Evolutionary conservation across 23 tunicate genomes (phyloP).

Genomic region (Trididemnum miniatum): DNA sequence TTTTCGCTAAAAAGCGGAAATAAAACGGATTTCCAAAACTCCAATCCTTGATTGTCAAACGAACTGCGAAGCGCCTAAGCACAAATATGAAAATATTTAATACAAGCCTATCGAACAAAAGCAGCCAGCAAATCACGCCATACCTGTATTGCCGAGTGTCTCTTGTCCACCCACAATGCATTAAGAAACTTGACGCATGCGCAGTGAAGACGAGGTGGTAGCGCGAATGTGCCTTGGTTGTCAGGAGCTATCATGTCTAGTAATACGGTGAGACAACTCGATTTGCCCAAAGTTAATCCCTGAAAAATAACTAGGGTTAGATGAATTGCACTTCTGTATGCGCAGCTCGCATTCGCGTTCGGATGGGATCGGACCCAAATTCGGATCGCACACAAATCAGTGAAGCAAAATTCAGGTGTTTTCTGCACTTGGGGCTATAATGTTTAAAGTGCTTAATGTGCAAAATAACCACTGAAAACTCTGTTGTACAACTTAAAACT

Average conservation of each 20-base stretch:
- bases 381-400: too few relatives aligned
- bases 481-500: too few relatives aligned
- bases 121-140: background rate
- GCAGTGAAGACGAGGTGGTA: slow-evolving; percentile 64
- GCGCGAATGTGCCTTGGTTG: slow-evolving; percentile 57
- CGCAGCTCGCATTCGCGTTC: too few relatives aligned
- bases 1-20: slow-evolving; percentile 92
- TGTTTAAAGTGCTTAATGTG: too few relatives aligned
- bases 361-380: too few relatives aligned
- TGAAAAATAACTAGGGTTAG: too few relatives aligned
- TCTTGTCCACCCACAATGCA: slow-evolving; percentile 81
- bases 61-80: slow-evolving; percentile 54
- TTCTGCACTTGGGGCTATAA: too few relatives aligned
- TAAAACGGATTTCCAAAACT: slow-evolving; percentile 76
- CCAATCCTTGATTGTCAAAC: slow-evolving; percentile 13
- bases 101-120: background rate
- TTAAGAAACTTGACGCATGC: slow-evolving; percentile 78
- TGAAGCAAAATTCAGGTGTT: too few relatives aligned
- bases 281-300: slow-evolving; percentile 72
- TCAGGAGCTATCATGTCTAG: slow-evolving; percentile 46
- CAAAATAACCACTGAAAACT: too few relatives aligned
- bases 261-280: slow-evolving; percentile 72
- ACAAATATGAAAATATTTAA: too few relatives aligned
- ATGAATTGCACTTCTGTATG: too few relatives aligned
- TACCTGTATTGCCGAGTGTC: slow-evolving; percentile 76